These are phyloP conservation scores for Pimpla rufipes DNA, from an alignment of 2,888 invertebrate genomes.

Conservation along the genomic window DNA sequence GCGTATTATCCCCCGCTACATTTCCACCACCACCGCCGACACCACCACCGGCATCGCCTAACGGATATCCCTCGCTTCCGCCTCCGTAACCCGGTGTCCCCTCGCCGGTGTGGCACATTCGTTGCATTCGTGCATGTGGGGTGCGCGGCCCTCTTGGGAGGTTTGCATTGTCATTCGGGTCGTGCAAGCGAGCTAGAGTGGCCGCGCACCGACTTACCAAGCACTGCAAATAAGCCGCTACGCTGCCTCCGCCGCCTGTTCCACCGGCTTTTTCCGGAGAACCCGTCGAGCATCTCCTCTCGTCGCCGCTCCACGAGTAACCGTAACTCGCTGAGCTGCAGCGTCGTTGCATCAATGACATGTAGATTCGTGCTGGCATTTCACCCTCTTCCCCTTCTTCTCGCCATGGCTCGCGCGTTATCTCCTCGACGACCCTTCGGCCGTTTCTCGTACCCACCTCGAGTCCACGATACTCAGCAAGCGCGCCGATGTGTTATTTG, in stretches of 20 bases:
- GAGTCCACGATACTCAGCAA: not conserved
- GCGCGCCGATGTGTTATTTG: too few species aligned
- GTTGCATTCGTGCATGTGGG: conserved; percentile 16
- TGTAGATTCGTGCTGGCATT: conserved; percentile 36
- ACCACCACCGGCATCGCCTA: not conserved
- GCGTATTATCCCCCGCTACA: conserved; percentile 33
- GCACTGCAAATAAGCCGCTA: conserved; percentile 63
- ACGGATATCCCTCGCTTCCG: not conserved
- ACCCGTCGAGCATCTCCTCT: conserved; percentile 31
- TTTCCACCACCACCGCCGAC: not conserved
- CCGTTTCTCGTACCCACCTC: not conserved
- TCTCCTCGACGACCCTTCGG: not conserved
- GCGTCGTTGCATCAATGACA: conserved; percentile 53
- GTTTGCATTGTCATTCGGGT: conserved; percentile 65
- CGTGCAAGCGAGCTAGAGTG: conserved; percentile 40
- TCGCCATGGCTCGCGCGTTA: conserved; percentile 5
- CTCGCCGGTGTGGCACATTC: conserved; percentile 22
- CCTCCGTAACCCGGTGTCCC: conserved; percentile 32
- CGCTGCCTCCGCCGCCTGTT: conserved; percentile 10
- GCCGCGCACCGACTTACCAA: conserved; percentile 59
- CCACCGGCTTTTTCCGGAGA: conserved; percentile 51
- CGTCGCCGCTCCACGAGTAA: conserved; percentile 32
- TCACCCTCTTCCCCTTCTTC: conserved; percentile 12
- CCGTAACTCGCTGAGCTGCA: conserved; percentile 48
- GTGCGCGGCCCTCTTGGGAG: conserved; percentile 44